phyloP scores from a whole-genome alignment of 2,888 invertebrate species.

The Melanotus villosus region DNA sequence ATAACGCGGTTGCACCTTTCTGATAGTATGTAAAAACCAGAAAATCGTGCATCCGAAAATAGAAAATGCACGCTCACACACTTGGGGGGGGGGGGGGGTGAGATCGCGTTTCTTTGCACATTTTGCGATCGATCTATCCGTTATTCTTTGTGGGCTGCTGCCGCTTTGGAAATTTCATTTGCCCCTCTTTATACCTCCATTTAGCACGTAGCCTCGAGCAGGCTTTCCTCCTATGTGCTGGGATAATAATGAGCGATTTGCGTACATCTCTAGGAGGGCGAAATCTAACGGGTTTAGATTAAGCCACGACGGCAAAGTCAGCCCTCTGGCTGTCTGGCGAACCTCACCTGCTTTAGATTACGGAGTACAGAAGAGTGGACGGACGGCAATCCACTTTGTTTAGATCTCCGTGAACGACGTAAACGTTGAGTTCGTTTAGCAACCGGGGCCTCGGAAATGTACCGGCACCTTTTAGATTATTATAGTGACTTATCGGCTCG shows the following conservation, averaged over 20 bases:
- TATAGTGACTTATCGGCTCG: conserved; percentile 60
- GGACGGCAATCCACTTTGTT: conserved; percentile 40
- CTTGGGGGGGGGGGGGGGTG: too few species aligned
- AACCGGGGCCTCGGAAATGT: conserved; percentile 50
- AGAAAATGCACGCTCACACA: too few species aligned
- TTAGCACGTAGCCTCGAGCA: conserved; percentile 39
- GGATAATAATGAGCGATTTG: conserved; percentile 43
- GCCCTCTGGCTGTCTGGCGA: conserved; percentile 14
- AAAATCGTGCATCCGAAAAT: neutral
- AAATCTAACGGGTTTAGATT: conserved; percentile 40
- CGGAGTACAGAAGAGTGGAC: neutral
- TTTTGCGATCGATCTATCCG: conserved; percentile 29
- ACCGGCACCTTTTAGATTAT: conserved; percentile 57
- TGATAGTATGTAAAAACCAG: too few species aligned
- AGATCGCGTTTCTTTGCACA: conserved; percentile 24
- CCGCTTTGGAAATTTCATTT: conserved; percentile 47
- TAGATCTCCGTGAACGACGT: conserved; percentile 34
- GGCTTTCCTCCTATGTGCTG: conserved; percentile 26
- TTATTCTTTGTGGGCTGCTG: conserved; percentile 27
- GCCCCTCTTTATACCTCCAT: conserved; percentile 44
- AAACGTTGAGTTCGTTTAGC: conserved; percentile 25
- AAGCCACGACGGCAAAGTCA: conserved; percentile 25
- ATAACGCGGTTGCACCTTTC: neutral
- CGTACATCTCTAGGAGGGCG: conserved; percentile 30
- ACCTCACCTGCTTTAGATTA: conserved; percentile 2